Conservation (phyloP, 2,888 invertebrate species). For the Drosophila niveifrons region DNA sequence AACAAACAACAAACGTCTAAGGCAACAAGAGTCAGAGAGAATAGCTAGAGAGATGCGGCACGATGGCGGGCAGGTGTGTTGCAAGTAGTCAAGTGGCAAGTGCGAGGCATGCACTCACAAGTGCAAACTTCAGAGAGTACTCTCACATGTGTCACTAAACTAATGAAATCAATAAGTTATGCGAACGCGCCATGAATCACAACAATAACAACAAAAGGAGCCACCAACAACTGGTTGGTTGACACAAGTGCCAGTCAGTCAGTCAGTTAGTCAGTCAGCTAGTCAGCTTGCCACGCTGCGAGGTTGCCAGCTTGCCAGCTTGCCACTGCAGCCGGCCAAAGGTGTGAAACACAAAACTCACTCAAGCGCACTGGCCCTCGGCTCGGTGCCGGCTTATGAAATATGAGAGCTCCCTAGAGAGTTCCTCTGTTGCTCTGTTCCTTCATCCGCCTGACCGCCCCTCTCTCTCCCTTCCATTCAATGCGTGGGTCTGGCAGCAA, state of each 20-base stretch:
- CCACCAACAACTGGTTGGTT: constrained; percentile 41
- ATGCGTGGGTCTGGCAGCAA: constrained; percentile 40
- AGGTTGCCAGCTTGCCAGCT: constrained; percentile 10
- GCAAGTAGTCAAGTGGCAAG: constrained; percentile 45
- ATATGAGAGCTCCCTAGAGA: constrained; percentile 64
- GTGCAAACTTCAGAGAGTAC: constrained; percentile 61
- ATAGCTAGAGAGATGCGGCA: not conserved
- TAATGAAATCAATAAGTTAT: constrained; percentile 81
- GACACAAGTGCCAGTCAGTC: constrained; percentile 56
- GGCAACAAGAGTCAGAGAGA: not conserved
- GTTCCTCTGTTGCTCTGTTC: not conserved
- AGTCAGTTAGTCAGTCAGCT: constrained; percentile 3
- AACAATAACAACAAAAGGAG: constrained; percentile 60
- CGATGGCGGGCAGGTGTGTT: constrained; percentile 1
- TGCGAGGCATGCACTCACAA: constrained; percentile 69
- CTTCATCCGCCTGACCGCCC: not conserved
- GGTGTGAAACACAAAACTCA: constrained; percentile 81
- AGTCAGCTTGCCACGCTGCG: not conserved
- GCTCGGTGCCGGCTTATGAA: constrained; percentile 69
- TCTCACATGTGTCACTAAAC: constrained; percentile 75
- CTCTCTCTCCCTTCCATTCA: not conserved
- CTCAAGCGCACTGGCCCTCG: constrained; percentile 68
- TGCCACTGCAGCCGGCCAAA: constrained; percentile 60
- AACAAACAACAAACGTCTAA: constrained; percentile 49
- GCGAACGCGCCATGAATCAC: constrained; percentile 68